These are phyloP conservation scores for Catagonus wagneri DNA, from an alignment of 2,113 vertebrate species.

Conservation along the genomic window DNA sequence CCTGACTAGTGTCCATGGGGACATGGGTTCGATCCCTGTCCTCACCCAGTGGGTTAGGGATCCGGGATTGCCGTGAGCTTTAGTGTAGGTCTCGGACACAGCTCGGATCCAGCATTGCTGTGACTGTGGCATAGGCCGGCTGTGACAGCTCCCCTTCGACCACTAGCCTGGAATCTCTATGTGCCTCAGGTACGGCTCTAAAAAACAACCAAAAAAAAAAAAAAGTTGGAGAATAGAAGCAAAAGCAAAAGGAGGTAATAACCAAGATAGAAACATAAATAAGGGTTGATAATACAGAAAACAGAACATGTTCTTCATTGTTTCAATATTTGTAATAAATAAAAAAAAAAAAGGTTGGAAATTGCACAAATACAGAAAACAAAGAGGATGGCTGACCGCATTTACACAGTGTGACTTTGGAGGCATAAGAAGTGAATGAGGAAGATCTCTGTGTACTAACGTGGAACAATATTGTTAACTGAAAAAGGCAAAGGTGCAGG, in stretches of 20 bases:
- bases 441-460: background rate
- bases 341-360: background rate
- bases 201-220: no score
- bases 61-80: no score
- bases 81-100: no score
- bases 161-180: no score
- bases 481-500: background rate
- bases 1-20: no score
- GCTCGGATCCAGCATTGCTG: no score
- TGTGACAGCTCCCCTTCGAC: no score
- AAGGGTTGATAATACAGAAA: background rate
- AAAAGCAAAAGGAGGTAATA: background rate
- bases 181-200: no score
- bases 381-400: accelerated
- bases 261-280: background rate
- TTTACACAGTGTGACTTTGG: accelerated
- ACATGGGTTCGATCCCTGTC: no score
- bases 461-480: accelerated
- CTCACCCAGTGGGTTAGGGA: no score
- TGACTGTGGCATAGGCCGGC: no score
- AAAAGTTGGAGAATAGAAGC: no score
- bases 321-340: background rate
- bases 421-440: accelerated
- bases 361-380: background rate
- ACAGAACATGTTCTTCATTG: background rate